Evolutionary conservation across 2,888 invertebrate species (phyloP).

Genomic region (Heteromurus nitidus): DNA sequence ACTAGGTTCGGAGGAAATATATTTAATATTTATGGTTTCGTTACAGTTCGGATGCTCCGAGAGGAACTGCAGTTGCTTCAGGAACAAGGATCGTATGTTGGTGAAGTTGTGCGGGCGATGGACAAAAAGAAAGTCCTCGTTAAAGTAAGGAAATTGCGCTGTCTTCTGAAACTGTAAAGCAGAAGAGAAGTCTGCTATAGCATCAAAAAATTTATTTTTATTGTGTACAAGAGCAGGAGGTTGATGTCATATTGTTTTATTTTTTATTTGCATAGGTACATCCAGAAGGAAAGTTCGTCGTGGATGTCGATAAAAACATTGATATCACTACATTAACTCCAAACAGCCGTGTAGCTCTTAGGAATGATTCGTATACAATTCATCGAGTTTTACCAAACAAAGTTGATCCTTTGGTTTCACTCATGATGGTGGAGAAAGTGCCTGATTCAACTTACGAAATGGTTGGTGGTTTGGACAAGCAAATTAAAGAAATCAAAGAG

Average conservation of each 20-base stretch:
- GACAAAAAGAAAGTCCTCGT: constrained; percentile 99
- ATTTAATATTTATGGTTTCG: not conserved
- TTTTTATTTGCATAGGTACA: constrained; percentile 81
- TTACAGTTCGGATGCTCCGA: constrained; percentile 93
- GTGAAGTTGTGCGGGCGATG: constrained; percentile 99
- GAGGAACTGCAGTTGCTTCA: constrained; percentile 95
- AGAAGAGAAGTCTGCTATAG: not conserved
- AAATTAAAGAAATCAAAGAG: constrained; percentile 99
- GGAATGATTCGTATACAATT: constrained; percentile 98
- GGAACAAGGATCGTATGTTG: constrained; percentile 99
- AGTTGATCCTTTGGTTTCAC: constrained; percentile 97
- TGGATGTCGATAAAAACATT: constrained; percentile 98
- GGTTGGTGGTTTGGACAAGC: constrained; percentile 99
- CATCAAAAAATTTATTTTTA: no score
- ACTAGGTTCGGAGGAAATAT: not conserved
- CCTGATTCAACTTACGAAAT: constrained; percentile 99
- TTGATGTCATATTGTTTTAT: not conserved
- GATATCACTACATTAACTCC: constrained; percentile 98
- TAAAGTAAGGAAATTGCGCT: no score
- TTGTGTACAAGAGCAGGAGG: not conserved
- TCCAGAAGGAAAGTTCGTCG: constrained; percentile 99
- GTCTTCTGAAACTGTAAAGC: not conserved
- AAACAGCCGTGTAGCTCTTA: constrained; percentile 96
- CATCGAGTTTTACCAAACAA: constrained; percentile 99
- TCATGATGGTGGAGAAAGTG: constrained; percentile 99